A percentile compares a stretch with the other conserved stretches of the same genome.
Evolutionary conservation across 2,888 invertebrate genomes (phyloP).

Genomic region (Drosophila mayaguana): DNA sequence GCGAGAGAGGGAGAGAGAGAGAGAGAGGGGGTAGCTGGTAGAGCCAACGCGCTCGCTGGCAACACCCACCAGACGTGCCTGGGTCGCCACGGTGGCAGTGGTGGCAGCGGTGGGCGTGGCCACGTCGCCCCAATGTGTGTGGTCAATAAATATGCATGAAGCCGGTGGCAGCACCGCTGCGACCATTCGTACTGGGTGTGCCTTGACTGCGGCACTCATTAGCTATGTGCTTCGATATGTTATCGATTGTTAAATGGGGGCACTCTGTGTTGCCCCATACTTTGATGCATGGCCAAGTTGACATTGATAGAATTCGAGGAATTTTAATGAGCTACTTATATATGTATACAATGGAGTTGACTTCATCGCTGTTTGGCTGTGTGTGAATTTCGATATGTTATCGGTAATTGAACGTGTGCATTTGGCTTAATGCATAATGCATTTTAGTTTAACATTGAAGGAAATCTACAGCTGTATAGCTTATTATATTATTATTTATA

Average conservation of each 20-base stretch:
- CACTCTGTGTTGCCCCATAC: conserved; percentile 1
- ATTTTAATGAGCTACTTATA: not conserved
- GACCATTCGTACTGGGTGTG: conserved; percentile 22
- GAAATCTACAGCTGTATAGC: no score
- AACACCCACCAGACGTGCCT: conserved; percentile 46
- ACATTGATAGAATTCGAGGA: not conserved
- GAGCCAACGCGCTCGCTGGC: conserved; percentile 7
- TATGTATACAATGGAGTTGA: no score
- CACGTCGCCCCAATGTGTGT: conserved; percentile 51
- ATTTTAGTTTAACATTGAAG: no score
- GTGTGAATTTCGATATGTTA: conserved; percentile 5
- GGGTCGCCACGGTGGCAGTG: conserved; percentile 4
- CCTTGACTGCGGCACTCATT: conserved; percentile 21
- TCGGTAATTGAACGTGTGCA: not conserved
- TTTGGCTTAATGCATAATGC: not conserved
- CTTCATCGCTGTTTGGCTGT: not conserved
- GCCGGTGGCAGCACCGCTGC: conserved; percentile 8
- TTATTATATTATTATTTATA: no score
- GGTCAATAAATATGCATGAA: conserved; percentile 77
- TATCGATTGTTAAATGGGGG: conserved; percentile 13
- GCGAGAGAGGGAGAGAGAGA: not conserved
- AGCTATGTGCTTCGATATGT: conserved; percentile 16
- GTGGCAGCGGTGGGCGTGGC: conserved; percentile 41
- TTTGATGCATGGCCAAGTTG: conserved; percentile 3
- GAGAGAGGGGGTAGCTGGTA: not conserved